A percentile compares a stretch with the other conserved stretches of the same genome.
phyloP scores from a whole-genome alignment of 2,797 vertebrate genomes.

The Malurus leucopterus region DNA sequence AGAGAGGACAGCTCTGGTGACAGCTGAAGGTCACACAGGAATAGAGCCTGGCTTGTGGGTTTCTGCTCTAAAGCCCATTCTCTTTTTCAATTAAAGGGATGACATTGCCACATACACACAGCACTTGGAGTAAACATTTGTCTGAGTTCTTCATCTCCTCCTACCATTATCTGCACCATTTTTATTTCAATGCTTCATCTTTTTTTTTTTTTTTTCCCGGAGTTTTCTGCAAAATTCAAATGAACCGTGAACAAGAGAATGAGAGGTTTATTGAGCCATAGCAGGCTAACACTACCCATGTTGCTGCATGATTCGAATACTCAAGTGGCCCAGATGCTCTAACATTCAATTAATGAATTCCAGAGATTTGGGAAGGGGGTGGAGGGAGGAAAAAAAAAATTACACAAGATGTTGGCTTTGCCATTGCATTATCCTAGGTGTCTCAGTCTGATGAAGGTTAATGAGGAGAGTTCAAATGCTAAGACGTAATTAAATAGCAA shows the following conservation, averaged over 20 bases:
- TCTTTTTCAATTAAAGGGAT: conserved; percentile 39
- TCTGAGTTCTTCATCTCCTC: conserved; percentile 57
- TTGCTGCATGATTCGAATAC: conserved; percentile 60
- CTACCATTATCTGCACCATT: conserved; percentile 57
- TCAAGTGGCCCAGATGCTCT: conserved; percentile 58
- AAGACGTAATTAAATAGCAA: conserved; percentile 63
- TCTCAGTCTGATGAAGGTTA: conserved; percentile 63
- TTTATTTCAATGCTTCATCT: conserved; percentile 44
- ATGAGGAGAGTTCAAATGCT: conserved; percentile 66
- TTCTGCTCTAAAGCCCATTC: conserved; percentile 44
- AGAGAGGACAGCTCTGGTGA: not conserved
- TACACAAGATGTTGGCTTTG: conserved; percentile 48
- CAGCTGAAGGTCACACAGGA: conserved; percentile 53
- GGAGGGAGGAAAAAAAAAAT: not conserved
- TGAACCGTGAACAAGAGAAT: conserved; percentile 64
- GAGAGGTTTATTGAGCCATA: conserved; percentile 65
- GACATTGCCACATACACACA: conserved; percentile 22
- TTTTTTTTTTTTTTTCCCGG: not conserved
- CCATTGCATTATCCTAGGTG: conserved; percentile 50
- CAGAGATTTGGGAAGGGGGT: not conserved
- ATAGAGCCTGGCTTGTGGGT: not conserved
- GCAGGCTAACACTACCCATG: conserved; percentile 52
- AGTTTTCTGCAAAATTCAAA: conserved; percentile 68
- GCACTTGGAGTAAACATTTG: conserved; percentile 58
- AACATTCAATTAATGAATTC: conserved; percentile 68